Conservation (phyloP, 1,140 invertebrate genomes). For the Eciton burchellii region DNA sequence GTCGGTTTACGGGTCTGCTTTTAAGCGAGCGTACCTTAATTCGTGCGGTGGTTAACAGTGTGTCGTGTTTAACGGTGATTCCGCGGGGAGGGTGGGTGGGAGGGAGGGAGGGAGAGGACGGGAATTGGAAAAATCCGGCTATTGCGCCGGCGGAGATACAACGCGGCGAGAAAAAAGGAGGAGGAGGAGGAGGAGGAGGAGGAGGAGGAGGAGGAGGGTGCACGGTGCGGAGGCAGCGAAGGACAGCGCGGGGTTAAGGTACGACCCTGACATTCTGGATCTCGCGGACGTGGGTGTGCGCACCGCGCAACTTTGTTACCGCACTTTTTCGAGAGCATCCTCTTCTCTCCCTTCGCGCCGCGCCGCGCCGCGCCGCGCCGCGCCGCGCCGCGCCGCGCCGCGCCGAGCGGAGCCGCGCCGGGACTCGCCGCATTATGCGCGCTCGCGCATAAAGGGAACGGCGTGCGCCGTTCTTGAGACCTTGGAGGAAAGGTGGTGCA, state of each 20-base stretch:
- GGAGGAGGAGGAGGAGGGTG: no score
- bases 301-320: constrained; percentile 60
- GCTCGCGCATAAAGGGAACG: constrained; percentile 43
- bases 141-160: constrained; percentile 57
- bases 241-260: constrained; percentile 69
- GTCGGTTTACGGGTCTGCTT: constrained; percentile 76
- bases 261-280: constrained; percentile 73
- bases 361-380: not conserved
- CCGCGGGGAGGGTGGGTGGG: no score
- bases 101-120: not conserved
- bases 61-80: constrained; percentile 74
- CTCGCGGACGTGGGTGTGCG: constrained; percentile 60
- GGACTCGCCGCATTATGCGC: constrained; percentile 39
- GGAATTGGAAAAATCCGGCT: constrained; percentile 77
- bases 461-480: constrained; percentile 28
- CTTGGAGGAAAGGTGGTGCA: constrained; percentile 34
- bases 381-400: not conserved
- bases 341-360: constrained; percentile 1
- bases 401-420: not conserved
- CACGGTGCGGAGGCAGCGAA: constrained; percentile 61
- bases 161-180: constrained; percentile 42
- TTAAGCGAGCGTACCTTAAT: constrained; percentile 74
- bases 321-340: constrained; percentile 61
- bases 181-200: constrained; percentile 32
- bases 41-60: constrained; percentile 65